Evolutionary conservation across 2,113 vertebrate genomes (phyloP).

Genomic region (Psophia crepitans): DNA sequence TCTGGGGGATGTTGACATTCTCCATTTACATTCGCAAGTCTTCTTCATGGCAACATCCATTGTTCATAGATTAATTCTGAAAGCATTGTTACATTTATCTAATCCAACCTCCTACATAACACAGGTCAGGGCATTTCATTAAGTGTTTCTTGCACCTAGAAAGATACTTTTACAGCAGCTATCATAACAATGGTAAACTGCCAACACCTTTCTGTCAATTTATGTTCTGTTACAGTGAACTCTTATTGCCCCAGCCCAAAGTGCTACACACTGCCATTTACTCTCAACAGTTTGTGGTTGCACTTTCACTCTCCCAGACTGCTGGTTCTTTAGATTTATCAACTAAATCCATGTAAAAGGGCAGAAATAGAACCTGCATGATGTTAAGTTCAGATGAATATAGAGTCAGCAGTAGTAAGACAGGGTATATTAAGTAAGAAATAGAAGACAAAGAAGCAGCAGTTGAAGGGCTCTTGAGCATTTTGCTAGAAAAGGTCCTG

Average conservation of each 20-base stretch:
- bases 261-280: background rate
- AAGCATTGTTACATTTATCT: background rate
- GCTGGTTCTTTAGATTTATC: background rate
- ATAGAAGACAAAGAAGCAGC: background rate
- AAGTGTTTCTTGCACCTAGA: constrained; percentile 14
- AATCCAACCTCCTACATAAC: background rate
- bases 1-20: background rate
- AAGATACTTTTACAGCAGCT: constrained; percentile 2
- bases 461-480: background rate
- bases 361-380: background rate
- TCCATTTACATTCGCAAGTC: background rate
- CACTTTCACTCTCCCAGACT: constrained; percentile 10
- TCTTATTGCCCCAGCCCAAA: background rate
- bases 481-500: background rate
- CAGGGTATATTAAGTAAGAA: background rate
- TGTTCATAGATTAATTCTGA: constrained; percentile 13
- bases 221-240: constrained; percentile 4
- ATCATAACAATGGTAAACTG: constrained; percentile 5
- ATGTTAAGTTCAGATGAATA: background rate
- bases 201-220: constrained; percentile 33
- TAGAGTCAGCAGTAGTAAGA: background rate
- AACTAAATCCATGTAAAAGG: background rate
- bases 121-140: constrained; percentile 33
- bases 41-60: background rate
- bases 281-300: background rate